These are phyloP conservation scores for Aspidiotus destructor DNA, from an alignment of 2,888 invertebrate genomes.

Conservation along the genomic window DNA sequence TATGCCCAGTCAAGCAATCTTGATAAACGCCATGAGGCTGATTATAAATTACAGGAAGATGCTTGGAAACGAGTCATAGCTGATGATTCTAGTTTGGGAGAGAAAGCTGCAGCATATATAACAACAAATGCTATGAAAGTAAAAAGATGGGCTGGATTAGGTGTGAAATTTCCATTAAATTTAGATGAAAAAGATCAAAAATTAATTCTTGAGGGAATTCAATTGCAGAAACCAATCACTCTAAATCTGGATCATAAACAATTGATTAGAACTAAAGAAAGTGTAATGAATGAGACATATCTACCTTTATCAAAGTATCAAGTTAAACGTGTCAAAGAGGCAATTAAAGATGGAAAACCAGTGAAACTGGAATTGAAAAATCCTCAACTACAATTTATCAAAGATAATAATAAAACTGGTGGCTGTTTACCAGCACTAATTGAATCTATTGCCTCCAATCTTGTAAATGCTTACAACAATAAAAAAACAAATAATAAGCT, in stretches of 20 bases:
- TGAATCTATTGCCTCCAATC: not conserved
- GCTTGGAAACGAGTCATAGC: slow-evolving; percentile 34
- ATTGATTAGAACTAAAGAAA: slow-evolving; percentile 10
- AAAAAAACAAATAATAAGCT: slow-evolving; percentile 15
- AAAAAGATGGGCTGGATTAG: slow-evolving; percentile 24
- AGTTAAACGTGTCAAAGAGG: slow-evolving; percentile 7
- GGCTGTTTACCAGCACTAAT: not conserved
- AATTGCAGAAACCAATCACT: not conserved
- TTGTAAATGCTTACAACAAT: slow-evolving; percentile 13
- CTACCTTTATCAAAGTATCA: slow-evolving; percentile 8
- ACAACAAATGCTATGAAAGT: slow-evolving; percentile 32
- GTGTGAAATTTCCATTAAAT: slow-evolving; percentile 8
- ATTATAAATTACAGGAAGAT: slow-evolving; percentile 22
- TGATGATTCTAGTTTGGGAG: slow-evolving; percentile 26
- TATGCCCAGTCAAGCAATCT: slow-evolving; percentile 22
- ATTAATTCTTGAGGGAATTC: not conserved
- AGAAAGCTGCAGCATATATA: slow-evolving; percentile 25
- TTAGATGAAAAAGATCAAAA: slow-evolving; percentile 5
- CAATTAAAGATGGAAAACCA: not conserved
- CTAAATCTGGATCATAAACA: slow-evolving; percentile 1
- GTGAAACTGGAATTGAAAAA: not conserved
- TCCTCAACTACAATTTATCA: not conserved
- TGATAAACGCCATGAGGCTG: slow-evolving; percentile 27
- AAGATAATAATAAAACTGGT: slow-evolving; percentile 11
- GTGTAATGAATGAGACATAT: slow-evolving; percentile 9